Conservation (phyloP, 1,140 invertebrate species). For the Colletes latitarsis region DNA sequence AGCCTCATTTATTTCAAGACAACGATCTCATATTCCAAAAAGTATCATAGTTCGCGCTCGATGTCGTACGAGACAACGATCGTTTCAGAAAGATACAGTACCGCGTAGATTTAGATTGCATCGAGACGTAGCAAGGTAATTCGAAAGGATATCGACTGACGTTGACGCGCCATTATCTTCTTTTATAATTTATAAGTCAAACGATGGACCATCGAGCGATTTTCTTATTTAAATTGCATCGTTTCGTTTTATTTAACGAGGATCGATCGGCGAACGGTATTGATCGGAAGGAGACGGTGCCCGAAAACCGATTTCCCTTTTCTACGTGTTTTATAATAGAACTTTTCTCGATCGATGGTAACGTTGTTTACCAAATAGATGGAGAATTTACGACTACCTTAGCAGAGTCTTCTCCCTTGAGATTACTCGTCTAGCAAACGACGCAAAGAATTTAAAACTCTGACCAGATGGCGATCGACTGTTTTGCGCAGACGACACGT, state of each 20-base stretch:
- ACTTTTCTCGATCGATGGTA: background rate
- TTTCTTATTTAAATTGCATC: slow-evolving; percentile 52
- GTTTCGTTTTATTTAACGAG: slow-evolving; percentile 46
- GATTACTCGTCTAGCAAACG: too few relatives aligned
- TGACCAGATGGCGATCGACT: background rate
- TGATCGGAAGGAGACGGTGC: background rate
- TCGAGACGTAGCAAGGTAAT: background rate
- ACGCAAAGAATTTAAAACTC: background rate
- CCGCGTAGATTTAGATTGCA: background rate
- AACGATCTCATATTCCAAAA: slow-evolving; percentile 24
- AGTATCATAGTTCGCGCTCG: background rate
- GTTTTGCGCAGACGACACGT: background rate
- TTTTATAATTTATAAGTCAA: slow-evolving; percentile 41
- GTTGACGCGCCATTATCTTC: slow-evolving; percentile 39
- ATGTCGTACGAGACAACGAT: background rate
- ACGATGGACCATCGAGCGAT: slow-evolving; percentile 16
- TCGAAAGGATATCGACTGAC: slow-evolving; percentile 17
- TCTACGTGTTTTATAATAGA: background rate
- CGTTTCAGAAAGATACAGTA: background rate
- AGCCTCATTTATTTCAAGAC: slow-evolving; percentile 40
- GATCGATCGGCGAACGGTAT: slow-evolving; percentile 41
- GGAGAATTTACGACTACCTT: too few relatives aligned
- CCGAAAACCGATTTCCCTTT: background rate
- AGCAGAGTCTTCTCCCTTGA: too few relatives aligned
- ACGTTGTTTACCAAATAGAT: too few relatives aligned